Evolutionary conservation across 1,140 invertebrate genomes (phyloP), one percentile per base, ranked within the genome.

Genomic region (Macrostomum lignano): DNA sequence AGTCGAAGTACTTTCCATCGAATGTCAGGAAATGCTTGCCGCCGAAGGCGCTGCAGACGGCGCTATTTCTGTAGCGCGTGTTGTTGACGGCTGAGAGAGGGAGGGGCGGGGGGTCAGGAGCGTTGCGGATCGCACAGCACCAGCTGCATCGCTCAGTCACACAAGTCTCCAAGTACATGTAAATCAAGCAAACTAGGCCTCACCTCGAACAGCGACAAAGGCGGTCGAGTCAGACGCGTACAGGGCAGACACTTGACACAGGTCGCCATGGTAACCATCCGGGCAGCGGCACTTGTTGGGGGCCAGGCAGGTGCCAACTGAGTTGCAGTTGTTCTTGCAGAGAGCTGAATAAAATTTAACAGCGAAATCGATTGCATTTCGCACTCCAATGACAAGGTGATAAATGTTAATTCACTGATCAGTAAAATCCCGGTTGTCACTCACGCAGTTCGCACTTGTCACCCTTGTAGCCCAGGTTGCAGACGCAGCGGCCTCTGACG

Each of bases 211-310:
- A 1, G 69, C 42, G 42, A 73, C 76, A 10, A 72, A 68, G 0
- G 73, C 73, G 31, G 65, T 69, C 14, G 19, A 3, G 19, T 61
- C 58, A 43, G 70, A 73, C 2, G n/a, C n/a, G n/a, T n/a, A n/a
- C n/a, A n/a, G n/a, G n/a, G n/a, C n/a, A n/a, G n/a, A n/a, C n/a
- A n/a, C n/a, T n/a, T n/a, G n/a, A 46, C 75, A 81, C 28, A 67
- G 60, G 1, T 66, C 63, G 11, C 75, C 75, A 17, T 63, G 63
- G 48, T 65, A 76, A 43, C 68, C 68, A 14, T 67, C 61, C 0
- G 67, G 58, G 43, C 74, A 81, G 7, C 67, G 48, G 42, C 74
- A 77, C 1, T 62, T 51, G 47, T 72, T 67, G 0, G 70, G 69
- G 2, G 58, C 59, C 1, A 69, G 44, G 44, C 74, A 79, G 9